Evolutionary conservation across 2,113 vertebrate genomes (phyloP).

Genomic region (Sterrhoptilus dennistouni): DNA sequence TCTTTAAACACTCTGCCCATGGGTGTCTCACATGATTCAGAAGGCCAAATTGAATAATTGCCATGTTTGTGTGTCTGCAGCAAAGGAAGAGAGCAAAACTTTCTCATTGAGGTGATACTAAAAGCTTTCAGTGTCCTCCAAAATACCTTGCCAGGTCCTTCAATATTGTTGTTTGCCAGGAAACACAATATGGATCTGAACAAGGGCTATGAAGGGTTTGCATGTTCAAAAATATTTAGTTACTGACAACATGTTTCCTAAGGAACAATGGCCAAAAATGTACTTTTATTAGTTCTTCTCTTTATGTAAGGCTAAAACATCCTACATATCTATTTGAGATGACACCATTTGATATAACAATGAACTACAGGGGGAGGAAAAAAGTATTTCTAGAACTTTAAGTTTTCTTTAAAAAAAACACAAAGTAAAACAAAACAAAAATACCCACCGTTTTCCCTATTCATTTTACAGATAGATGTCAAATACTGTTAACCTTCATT

Average conservation of each 20-base stretch:
- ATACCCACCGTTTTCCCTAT: background rate
- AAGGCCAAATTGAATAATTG: background rate
- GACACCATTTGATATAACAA: background rate
- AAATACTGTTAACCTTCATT: constrained; percentile 4
- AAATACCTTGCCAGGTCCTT: background rate
- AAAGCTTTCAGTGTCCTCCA: background rate
- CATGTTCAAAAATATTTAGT: background rate
- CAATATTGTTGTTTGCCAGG: background rate
- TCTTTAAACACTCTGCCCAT: background rate
- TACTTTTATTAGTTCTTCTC: background rate
- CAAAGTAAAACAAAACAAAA: background rate
- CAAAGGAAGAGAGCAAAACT: background rate
- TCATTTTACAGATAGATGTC: background rate
- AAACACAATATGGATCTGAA: background rate
- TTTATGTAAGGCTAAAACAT: background rate
- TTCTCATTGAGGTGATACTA: background rate
- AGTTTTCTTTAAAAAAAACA: background rate
- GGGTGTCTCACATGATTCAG: background rate
- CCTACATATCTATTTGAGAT: background rate
- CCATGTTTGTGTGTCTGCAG: background rate
- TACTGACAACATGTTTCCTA: background rate
- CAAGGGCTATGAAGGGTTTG: background rate
- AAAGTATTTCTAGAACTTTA: background rate
- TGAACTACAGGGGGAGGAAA: fast-evolving
- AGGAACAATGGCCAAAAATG: background rate